A percentile compares a stretch with the other conserved stretches of the same genome.
Evolutionary conservation across 2,113 vertebrate species (phyloP).

Genomic region (Zonotrichia leucophrys): DNA sequence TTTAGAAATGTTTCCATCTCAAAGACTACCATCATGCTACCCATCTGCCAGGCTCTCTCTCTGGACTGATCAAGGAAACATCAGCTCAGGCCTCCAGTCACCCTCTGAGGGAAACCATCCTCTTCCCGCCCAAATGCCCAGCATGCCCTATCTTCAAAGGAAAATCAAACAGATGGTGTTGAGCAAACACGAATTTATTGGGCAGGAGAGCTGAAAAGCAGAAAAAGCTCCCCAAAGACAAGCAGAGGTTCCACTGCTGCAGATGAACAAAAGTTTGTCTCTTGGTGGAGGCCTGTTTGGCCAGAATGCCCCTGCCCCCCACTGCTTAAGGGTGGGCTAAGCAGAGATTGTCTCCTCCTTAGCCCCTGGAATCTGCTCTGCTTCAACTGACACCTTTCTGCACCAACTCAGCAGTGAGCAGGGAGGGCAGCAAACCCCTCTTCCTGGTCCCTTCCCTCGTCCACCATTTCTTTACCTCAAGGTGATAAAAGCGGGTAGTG

Average conservation of each 20-base stretch:
- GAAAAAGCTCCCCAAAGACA: background rate
- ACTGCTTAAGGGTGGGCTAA: background rate
- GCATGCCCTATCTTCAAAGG: background rate
- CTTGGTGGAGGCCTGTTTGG: background rate
- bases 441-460: background rate
- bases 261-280: background rate
- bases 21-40: background rate
- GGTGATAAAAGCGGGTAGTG: background rate
- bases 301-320: background rate
- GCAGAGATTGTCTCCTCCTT: background rate
- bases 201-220: background rate
- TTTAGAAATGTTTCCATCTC: background rate
- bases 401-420: rapidly evolving
- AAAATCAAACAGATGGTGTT: background rate
- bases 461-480: background rate
- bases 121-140: background rate
- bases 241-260: background rate
- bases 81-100: background rate
- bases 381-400: background rate
- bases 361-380: background rate
- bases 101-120: background rate
- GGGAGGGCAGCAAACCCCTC: background rate
- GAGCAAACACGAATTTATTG: background rate
- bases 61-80: background rate
- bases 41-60: background rate